Evolutionary conservation across 2,113 vertebrate species (phyloP).

Genomic region (Sprattus sprattus): DNA sequence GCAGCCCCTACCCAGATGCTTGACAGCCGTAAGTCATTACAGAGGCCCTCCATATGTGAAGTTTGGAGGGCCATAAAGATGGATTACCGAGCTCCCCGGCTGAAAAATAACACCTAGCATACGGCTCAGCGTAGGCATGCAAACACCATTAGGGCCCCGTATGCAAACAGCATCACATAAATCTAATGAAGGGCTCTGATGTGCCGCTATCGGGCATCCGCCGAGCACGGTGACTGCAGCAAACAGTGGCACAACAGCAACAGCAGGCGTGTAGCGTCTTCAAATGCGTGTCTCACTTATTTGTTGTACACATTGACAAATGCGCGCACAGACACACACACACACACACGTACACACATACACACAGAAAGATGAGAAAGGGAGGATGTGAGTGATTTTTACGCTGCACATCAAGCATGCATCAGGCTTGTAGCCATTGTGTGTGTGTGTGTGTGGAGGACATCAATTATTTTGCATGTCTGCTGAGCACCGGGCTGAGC

Average conservation of each 20-base stretch:
- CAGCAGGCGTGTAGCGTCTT: not conserved
- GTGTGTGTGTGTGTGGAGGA: not conserved
- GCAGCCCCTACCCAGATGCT: slow-evolving; percentile 34
- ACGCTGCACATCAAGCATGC: not conserved
- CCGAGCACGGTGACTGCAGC: not conserved
- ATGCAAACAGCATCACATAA: not conserved
- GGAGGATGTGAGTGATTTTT: not conserved
- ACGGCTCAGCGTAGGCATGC: slow-evolving; percentile 19
- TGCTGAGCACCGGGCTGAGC: too few relatives aligned
- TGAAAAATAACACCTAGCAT: slow-evolving; percentile 23
- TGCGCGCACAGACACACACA: not conserved
- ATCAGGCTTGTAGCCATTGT: not conserved
- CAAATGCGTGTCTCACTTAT: not conserved
- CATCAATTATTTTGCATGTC: too few relatives aligned
- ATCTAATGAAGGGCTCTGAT: not conserved
- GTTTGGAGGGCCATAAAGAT: slow-evolving; percentile 23
- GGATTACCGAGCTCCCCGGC: slow-evolving; percentile 12
- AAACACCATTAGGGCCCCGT: slow-evolving; percentile 13
- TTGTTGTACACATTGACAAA: not conserved
- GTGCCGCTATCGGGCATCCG: not conserved
- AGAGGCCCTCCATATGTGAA: slow-evolving; percentile 33
- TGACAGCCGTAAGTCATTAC: slow-evolving; percentile 39
- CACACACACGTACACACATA: not conserved
- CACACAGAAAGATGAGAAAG: not conserved
- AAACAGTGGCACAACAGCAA: not conserved